Conservation (phyloP, 2,113 vertebrate genomes). For the Alectura lathami region DNA sequence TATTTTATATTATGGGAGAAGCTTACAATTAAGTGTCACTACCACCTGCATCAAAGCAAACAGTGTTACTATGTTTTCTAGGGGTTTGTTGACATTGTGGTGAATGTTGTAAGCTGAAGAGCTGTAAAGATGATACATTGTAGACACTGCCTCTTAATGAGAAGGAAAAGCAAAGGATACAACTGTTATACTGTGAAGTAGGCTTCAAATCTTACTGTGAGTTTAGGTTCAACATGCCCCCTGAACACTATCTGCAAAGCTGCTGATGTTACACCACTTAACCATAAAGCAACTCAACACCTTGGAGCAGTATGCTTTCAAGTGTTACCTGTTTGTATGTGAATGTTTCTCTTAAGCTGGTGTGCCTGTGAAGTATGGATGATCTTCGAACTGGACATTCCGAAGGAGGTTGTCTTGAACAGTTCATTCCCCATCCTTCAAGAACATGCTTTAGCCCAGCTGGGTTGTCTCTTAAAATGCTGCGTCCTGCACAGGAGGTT, state of each 20-base stretch:
- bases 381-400: neutral
- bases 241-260: conserved; percentile 33
- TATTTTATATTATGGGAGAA: conserved; percentile 52
- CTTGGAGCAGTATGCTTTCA: neutral
- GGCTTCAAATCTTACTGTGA: neutral
- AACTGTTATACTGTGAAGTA: conserved; percentile 57
- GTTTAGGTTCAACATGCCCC: neutral
- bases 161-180: neutral
- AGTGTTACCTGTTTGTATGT: neutral
- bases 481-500: neutral
- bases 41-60: conserved; percentile 19
- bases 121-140: neutral
- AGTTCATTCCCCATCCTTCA: neutral
- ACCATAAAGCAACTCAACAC: neutral
- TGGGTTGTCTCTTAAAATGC: conserved; percentile 15
- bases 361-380: neutral
- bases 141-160: neutral
- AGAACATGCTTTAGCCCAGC: conserved; percentile 28
- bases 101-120: neutral
- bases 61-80: conserved; percentile 23
- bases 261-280: conserved; percentile 45
- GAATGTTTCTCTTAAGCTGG: conserved; percentile 11
- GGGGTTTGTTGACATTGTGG: neutral
- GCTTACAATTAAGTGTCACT: conserved; percentile 22
- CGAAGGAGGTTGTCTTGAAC: conserved; percentile 12